Conservation (phyloP, 2,797 vertebrate species). For the Lagocephalus sceleratus region DNA sequence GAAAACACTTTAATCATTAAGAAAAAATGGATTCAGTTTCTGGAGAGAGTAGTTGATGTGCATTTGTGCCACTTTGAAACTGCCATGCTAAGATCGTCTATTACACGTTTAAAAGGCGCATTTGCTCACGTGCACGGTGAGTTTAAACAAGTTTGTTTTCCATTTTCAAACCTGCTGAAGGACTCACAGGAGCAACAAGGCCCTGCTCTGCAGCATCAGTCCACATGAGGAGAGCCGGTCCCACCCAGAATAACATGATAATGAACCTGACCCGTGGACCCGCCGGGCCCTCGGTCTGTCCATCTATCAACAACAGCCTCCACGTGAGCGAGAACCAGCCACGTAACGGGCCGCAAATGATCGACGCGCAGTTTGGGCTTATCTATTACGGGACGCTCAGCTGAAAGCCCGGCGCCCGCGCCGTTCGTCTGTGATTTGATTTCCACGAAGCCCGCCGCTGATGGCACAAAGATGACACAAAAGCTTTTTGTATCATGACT, state of each 20-base stretch:
- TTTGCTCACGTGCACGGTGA: too few species aligned
- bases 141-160: too few species aligned
- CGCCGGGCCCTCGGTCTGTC: not conserved
- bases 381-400: slow-evolving; percentile 23
- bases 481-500: not conserved
- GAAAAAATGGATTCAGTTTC: slow-evolving; percentile 39
- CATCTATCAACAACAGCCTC: not conserved
- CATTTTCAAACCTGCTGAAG: too few species aligned
- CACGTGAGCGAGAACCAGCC: slow-evolving; percentile 10
- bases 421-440: slow-evolving; percentile 32
- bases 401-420: slow-evolving; percentile 19
- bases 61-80: not conserved
- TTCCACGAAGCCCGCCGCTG: slow-evolving; percentile 12
- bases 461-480: slow-evolving; percentile 4
- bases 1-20: too few species aligned
- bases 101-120: too few species aligned
- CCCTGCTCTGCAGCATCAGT: too few species aligned
- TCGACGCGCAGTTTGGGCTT: slow-evolving; percentile 20
- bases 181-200: too few species aligned
- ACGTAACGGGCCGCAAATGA: slow-evolving; percentile 20
- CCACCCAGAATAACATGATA: not conserved
- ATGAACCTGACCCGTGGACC: not conserved
- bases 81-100: too few species aligned
- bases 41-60: slow-evolving; percentile 20
- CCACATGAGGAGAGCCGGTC: not conserved